Conservation (phyloP, 2,888 invertebrate species). For the Chloroclysta siterata region DNA sequence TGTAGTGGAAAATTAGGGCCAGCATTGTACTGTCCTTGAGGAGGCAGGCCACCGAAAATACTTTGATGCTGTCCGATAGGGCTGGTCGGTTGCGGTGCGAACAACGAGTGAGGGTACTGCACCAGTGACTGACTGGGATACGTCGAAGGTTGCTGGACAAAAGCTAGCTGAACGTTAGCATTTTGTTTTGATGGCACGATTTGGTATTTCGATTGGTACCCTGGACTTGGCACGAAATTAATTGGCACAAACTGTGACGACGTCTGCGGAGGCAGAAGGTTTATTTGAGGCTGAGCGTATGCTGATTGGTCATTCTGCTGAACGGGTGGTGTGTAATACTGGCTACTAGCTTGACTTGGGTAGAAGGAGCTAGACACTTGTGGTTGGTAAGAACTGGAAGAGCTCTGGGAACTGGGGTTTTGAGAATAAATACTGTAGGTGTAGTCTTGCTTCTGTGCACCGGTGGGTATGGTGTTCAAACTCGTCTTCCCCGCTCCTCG, state of each 20-base stretch:
- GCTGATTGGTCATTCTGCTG: constrained; percentile 53
- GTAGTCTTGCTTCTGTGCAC: constrained; percentile 78
- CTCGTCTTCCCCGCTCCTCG: constrained; percentile 70
- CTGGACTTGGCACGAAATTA: constrained; percentile 72
- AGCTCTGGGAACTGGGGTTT: constrained; percentile 56
- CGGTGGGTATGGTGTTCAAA: constrained; percentile 72
- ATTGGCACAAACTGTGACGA: constrained; percentile 70
- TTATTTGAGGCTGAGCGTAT: constrained; percentile 58
- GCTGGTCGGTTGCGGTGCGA: constrained; percentile 52
- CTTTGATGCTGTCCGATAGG: constrained; percentile 55
- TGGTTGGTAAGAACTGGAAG: constrained; percentile 60
- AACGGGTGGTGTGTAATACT: constrained; percentile 64
- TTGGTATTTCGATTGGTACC: constrained; percentile 78
- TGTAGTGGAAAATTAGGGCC: constrained; percentile 59
- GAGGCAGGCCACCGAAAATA: constrained; percentile 46
- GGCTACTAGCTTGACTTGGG: constrained; percentile 65
- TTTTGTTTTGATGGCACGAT: constrained; percentile 66
- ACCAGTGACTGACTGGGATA: constrained; percentile 57
- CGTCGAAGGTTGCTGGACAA: constrained; percentile 63
- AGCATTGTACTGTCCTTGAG: constrained; percentile 64
- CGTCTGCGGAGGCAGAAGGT: constrained; percentile 57
- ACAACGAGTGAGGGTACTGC: constrained; percentile 64
- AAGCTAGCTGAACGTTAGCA: constrained; percentile 69
- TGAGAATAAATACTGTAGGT: constrained; percentile 73
- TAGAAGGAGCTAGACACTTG: constrained; percentile 73